These are phyloP conservation scores for Acanthopleura granulata DNA, from an alignment of 2,888 invertebrate species.

Conservation along the genomic window DNA sequence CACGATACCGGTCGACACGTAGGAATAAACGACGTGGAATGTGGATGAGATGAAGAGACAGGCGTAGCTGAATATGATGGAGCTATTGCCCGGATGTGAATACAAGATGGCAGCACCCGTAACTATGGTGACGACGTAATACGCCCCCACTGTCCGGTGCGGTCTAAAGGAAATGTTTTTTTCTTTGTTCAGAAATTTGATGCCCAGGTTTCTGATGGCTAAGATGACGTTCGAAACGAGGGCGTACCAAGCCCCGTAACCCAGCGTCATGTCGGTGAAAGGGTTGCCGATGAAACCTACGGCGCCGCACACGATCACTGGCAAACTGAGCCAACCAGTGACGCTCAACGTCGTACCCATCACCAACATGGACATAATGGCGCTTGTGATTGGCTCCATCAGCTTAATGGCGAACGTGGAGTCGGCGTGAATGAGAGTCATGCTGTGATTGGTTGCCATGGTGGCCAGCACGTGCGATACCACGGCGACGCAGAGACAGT, in stretches of 20 bases:
- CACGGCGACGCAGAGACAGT: neutral
- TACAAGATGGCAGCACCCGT: neutral
- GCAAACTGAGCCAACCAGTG: constrained; percentile 29
- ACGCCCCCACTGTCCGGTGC: neutral
- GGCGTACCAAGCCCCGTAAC: constrained; percentile 34
- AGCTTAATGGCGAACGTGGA: constrained; percentile 45
- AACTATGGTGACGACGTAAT: neutral
- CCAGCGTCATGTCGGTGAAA: constrained; percentile 18
- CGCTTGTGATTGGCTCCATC: constrained; percentile 40
- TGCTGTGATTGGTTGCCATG: constrained; percentile 38
- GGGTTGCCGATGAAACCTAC: constrained; percentile 32
- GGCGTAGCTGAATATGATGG: neutral
- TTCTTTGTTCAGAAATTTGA: constrained; percentile 29
- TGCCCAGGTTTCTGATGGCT: constrained; percentile 36
- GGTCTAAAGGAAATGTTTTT: constrained; percentile 2
- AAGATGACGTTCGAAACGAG: constrained; percentile 38
- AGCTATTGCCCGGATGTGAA: neutral
- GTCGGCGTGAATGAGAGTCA: constrained; percentile 36
- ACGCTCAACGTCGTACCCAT: constrained; percentile 24
- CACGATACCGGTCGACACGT: constrained; percentile 35
- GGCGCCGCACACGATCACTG: constrained; percentile 37
- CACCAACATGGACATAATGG: constrained; percentile 31
- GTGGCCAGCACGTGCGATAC: constrained; percentile 34
- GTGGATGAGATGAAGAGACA: constrained; percentile 26
- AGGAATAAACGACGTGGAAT: constrained; percentile 41